phyloP scores from a whole-genome alignment of 2,113 vertebrate species.

The Neogobius melanostomus region DNA sequence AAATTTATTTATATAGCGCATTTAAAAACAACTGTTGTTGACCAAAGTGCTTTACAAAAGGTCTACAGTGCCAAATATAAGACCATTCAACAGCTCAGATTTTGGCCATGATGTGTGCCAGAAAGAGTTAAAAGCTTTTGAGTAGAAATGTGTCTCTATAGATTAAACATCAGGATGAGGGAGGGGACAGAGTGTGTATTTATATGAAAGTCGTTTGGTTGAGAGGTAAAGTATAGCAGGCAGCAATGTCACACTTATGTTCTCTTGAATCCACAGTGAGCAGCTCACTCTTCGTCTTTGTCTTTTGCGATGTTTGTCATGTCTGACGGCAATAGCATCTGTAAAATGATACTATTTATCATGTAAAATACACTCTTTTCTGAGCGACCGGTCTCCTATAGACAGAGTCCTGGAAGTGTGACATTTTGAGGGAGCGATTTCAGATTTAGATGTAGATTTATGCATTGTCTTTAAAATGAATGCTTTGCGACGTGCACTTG shows the following conservation, averaged over 20 bases:
- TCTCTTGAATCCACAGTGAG: neutral
- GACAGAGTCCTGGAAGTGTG: constrained; percentile 32
- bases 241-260: neutral
- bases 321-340: constrained; percentile 20
- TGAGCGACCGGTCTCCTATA: constrained; percentile 30
- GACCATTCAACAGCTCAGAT: too few relatives aligned
- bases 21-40: too few relatives aligned
- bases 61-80: too few relatives aligned
- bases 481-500: constrained; percentile 40
- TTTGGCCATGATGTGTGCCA: too few relatives aligned
- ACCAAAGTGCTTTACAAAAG: too few relatives aligned
- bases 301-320: constrained; percentile 11
- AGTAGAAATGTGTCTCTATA: too few relatives aligned
- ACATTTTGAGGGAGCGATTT: constrained; percentile 55
- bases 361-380: constrained; percentile 61
- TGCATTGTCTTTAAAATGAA: constrained; percentile 72
- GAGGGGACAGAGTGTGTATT: too few relatives aligned
- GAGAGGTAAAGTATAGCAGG: too few relatives aligned
- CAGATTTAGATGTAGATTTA: constrained; percentile 73
- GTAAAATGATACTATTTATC: constrained; percentile 51
- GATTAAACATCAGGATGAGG: too few relatives aligned
- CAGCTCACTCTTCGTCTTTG: neutral
- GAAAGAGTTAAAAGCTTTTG: too few relatives aligned
- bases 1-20: too few relatives aligned
- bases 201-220: too few relatives aligned